Base-by-base conservation (phyloP, 2,797 vertebrate species). In the Coccyzus lansbergi region DNA sequence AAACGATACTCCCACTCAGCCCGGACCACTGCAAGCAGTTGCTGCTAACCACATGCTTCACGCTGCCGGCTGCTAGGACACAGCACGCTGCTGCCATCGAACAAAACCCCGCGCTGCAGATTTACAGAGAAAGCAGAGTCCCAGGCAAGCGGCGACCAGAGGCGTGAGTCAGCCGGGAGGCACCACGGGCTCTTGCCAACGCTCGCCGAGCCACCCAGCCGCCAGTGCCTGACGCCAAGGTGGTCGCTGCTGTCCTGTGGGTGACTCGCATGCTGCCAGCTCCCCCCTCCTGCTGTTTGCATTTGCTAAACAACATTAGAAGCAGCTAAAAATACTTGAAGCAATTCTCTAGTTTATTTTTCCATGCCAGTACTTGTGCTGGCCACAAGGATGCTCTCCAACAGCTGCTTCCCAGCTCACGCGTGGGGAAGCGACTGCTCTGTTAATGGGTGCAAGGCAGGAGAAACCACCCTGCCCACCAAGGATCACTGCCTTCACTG, bases 1-100 rank as follows among this genome's bases (percentile, higher is more conserved):
- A 97, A 98, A 97, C 28, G 94, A 94, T 95, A 95, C 97, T 97
- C 97, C 97, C 97, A 97, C 97, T 97, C 96, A 88, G 94, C 93
- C 95, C 38, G 88, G 96, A 97, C 97, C 97, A 96, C 64, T 79
- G 95, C 97, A 81, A 96, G 97, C 95, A 95, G 95, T 85, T 70
- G 97, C 97, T 97, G 97, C 91, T 94, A 96, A 95, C 94, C 96
- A 83, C 97, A 97, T 64, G 96, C 97, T 97, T 94, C 84, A 51
- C n/a, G 60, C 86, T 96, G 95, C 92, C 70, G 93, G 91, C 92
- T 96, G 96, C 93, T 78, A 94, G 93, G 97, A 97, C 95, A 90
- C 82, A 9, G 93, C 4, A 46, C 58, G 83, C 91, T 63, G 92
- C 96, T 87, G 94, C 92, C 78, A 80, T 53, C 33, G 22, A 86